These are phyloP conservation scores for Emberiza fucata DNA, from an alignment of 2,113 vertebrate genomes.

Conservation along the genomic window DNA sequence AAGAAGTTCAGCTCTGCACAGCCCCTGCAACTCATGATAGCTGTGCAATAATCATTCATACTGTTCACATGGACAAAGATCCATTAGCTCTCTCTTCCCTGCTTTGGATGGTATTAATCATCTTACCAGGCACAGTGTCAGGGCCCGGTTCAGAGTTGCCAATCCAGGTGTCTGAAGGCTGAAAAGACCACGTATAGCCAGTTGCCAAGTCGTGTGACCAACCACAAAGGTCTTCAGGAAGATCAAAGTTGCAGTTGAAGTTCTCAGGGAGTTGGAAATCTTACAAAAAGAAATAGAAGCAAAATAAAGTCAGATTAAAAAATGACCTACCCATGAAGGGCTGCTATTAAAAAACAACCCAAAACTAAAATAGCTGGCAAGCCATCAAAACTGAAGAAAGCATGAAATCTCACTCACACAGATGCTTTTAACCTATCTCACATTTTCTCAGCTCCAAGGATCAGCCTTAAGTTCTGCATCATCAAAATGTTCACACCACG, in stretches of 20 bases:
- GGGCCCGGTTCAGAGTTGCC: constrained; percentile 73
- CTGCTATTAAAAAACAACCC: constrained; percentile 1
- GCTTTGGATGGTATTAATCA: neutral
- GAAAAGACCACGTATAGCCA: constrained; percentile 83
- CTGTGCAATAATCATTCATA: neutral
- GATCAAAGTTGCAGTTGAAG: constrained; percentile 93
- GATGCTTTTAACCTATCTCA: constrained; percentile 63
- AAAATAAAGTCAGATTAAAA: constrained; percentile 58
- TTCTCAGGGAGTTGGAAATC: constrained; percentile 76
- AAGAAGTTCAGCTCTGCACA: neutral
- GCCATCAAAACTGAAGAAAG: constrained; percentile 35
- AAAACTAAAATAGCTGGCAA: constrained; percentile 48
- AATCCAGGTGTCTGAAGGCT: constrained; percentile 75
- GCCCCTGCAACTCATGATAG: neutral
- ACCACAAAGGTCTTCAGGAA: constrained; percentile 82
- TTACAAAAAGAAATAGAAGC: constrained; percentile 43
- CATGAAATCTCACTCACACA: constrained; percentile 40
- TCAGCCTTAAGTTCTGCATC: constrained; percentile 68
- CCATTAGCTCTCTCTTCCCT: neutral
- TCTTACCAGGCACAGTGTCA: constrained; percentile 74
- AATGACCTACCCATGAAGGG: neutral
- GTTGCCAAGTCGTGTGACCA: constrained; percentile 89
- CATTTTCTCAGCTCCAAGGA: constrained; percentile 47
- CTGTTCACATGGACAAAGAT: neutral
- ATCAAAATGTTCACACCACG: constrained; percentile 49